Evolutionary conservation across 2,113 vertebrate genomes (phyloP).

Genomic region (Turdus rufiventris): DNA sequence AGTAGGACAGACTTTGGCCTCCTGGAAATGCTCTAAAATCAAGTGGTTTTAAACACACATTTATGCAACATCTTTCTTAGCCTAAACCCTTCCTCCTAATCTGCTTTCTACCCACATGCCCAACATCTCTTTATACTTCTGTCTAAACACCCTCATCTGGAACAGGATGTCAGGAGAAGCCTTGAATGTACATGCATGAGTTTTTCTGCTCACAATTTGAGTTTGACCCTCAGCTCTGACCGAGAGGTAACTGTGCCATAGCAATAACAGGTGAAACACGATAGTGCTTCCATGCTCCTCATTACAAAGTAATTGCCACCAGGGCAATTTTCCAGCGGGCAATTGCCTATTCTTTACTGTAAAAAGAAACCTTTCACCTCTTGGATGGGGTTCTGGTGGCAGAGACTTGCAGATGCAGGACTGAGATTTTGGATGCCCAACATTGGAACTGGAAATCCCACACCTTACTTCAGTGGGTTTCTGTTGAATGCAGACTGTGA

Average conservation of each 20-base stretch:
- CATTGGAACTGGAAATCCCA: background rate
- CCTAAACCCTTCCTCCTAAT: background rate
- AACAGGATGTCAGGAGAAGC: background rate
- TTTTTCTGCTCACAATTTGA: background rate
- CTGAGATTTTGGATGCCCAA: background rate
- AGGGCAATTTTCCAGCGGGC: background rate
- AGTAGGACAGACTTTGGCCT: background rate
- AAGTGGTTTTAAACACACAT: background rate
- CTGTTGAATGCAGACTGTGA: background rate
- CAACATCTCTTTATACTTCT: background rate
- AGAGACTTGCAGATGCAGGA: background rate
- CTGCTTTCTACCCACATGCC: background rate
- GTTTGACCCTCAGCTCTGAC: background rate
- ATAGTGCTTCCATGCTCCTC: background rate
- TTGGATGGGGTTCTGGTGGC: background rate
- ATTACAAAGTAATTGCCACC: background rate
- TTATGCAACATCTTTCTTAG: background rate
- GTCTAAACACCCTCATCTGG: background rate
- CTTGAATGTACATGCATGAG: fast-evolving
- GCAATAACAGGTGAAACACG: background rate
- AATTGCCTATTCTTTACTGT: background rate
- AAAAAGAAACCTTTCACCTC: background rate
- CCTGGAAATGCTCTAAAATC: background rate
- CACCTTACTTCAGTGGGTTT: background rate
- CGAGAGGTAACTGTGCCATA: fast-evolving